Percentiles rank a stretch among this genome's conserved stretches.
phyloP scores from a whole-genome alignment of 2,113 vertebrate species.

The Nestor notabilis region DNA sequence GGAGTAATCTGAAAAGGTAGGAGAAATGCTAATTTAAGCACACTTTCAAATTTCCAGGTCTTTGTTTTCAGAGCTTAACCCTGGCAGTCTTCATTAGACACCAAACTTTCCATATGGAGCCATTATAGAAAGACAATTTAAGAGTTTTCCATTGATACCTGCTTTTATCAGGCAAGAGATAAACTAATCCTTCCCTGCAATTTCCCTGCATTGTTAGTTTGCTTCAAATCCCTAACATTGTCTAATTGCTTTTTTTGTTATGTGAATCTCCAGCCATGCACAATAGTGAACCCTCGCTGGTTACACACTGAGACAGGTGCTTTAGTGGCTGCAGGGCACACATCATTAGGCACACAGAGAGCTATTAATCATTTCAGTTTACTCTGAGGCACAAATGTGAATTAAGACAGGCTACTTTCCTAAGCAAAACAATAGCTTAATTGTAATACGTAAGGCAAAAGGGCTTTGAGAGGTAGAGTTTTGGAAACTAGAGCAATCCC shows the following conservation, averaged over 20 bases:
- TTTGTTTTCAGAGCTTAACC: slow-evolving; percentile 29
- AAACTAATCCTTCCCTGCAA: slow-evolving; percentile 17
- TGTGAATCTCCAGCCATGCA: slow-evolving; percentile 51
- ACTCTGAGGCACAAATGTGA: slow-evolving; percentile 26
- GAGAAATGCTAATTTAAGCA: slow-evolving; percentile 15
- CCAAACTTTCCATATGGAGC: not conserved
- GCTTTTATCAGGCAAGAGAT: slow-evolving; percentile 19
- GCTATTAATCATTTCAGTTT: slow-evolving; percentile 45
- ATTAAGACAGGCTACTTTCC: slow-evolving; percentile 2
- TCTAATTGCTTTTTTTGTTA: slow-evolving; percentile 69
- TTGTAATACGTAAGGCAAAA: slow-evolving; percentile 20
- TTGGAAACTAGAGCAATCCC: not conserved
- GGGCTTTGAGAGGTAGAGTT: not conserved
- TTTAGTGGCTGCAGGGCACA: not conserved
- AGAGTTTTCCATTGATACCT: not conserved
- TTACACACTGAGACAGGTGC: slow-evolving; percentile 50
- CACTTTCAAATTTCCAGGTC: not conserved
- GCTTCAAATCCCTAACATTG: slow-evolving; percentile 22
- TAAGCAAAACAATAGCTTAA: slow-evolving; percentile 29
- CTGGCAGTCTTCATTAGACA: not conserved
- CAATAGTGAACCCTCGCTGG: not conserved
- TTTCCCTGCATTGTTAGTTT: slow-evolving; percentile 19
- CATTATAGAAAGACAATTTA: not conserved
- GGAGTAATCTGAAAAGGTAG: not conserved
- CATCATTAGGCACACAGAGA: slow-evolving; percentile 13